Evolutionary conservation across 2,888 invertebrate genomes (phyloP).

Genomic region (Patella caerulea): DNA sequence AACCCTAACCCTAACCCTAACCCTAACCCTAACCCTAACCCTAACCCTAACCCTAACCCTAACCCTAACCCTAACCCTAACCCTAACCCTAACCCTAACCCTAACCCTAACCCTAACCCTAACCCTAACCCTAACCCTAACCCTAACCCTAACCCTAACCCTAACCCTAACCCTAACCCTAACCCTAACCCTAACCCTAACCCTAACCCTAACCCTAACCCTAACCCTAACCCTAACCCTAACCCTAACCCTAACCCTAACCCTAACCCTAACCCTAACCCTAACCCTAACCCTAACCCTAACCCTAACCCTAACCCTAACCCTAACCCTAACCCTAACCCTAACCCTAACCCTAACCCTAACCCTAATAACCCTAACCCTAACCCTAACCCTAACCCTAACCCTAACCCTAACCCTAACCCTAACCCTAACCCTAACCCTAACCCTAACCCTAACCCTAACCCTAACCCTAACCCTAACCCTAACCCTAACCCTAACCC

Average conservation of each 20-base stretch:
- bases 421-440: conserved; percentile 25
- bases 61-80: conserved; percentile 35
- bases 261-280: conserved; percentile 33
- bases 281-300: conserved; percentile 26
- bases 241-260: conserved; percentile 33
- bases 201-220: conserved; percentile 30
- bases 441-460: conserved; percentile 32
- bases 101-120: conserved; percentile 20
- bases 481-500: conserved; percentile 27
- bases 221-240: conserved; percentile 30
- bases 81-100: conserved; percentile 27
- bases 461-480: conserved; percentile 28
- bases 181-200: conserved; percentile 29
- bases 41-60: conserved; percentile 28
- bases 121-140: conserved; percentile 23
- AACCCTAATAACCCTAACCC: not conserved
- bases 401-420: conserved; percentile 19
- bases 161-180: conserved; percentile 31
- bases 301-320: conserved; percentile 35
- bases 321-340: conserved; percentile 35
- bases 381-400: conserved; percentile 17
- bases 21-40: conserved; percentile 32
- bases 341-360: conserved; percentile 26
- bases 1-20: conserved; percentile 39
- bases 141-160: conserved; percentile 32